phyloP scores from a whole-genome alignment of 2,888 invertebrate genomes.

The Agrochola lychnidis region DNA sequence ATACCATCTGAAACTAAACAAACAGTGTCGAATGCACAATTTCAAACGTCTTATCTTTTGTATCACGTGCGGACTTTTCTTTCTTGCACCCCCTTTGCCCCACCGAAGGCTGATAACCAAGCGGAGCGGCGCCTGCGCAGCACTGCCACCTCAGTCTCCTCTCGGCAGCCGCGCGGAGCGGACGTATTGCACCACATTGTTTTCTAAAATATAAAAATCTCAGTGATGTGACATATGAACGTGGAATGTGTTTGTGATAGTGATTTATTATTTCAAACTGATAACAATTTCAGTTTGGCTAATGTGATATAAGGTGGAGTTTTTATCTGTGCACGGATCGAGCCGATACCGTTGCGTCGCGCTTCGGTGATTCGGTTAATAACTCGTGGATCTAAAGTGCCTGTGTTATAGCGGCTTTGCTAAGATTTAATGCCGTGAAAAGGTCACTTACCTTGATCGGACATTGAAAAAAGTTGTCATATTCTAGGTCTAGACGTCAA shows the following conservation, averaged over 20 bases:
- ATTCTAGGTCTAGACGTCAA: constrained; percentile 50
- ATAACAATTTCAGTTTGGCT: constrained; percentile 72
- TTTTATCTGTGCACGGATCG: constrained; percentile 74
- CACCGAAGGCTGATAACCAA: constrained; percentile 87
- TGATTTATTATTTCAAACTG: constrained; percentile 70
- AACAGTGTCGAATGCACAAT: constrained; percentile 68
- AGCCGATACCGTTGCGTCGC: constrained; percentile 86
- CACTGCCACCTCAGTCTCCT: constrained; percentile 83
- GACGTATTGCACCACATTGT: constrained; percentile 71
- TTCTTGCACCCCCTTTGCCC: constrained; percentile 81
- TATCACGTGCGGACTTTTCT: constrained; percentile 88
- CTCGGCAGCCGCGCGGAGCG: constrained; percentile 74
- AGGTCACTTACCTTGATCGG: constrained; percentile 89
- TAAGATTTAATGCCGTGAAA: constrained; percentile 86
- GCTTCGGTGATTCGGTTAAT: constrained; percentile 88
- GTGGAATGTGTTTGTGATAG: constrained; percentile 69
- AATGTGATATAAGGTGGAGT: constrained; percentile 72
- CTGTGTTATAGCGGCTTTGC: constrained; percentile 83
- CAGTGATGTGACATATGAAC: constrained; percentile 76
- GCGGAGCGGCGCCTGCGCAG: constrained; percentile 85
- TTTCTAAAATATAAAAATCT: constrained; percentile 61
- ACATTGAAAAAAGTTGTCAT: constrained; percentile 68
- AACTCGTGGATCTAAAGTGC: constrained; percentile 86
- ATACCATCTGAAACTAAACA: constrained; percentile 49
- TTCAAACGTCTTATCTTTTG: constrained; percentile 78